Base-by-base conservation (phyloP, 1,140 invertebrate genomes). In the Triops cancriformis region DNA sequence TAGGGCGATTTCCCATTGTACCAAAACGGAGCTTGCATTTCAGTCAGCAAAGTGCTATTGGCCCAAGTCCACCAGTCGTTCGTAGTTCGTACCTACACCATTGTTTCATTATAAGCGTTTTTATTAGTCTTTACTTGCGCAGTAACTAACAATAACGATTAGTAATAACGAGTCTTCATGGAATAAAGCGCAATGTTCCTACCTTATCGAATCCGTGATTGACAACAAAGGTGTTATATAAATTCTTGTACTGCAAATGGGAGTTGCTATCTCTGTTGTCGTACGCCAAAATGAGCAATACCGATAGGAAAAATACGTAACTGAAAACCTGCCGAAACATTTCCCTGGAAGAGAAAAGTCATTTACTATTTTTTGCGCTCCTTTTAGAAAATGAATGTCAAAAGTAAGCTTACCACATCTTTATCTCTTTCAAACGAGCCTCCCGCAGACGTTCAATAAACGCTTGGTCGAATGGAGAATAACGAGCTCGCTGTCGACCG, bases 261-360 rank as follows among this genome's bases (percentile, higher is more conserved):
- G 84, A 82, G 78, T 84, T 80, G 11, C 84, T 80, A 81, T 85
- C 85, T 76, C 86, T 80, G 81, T 86, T 85, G 23, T 83, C 81
- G 81, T 87, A 86, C 81, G 84, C 84, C 73, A 87, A 81, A 26
- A 87, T 82, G 74, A 87, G 83, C 4, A 88, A 82, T 18, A 88
- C 83, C 83, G 84, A 86, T 23, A 88, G 80, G 83, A 88, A 88
- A 79, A 88, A 82, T 0, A 84, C 76, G 80, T 87, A 88, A 45
- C 86, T 83, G 18, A 85, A 73, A 5, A 86, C 85, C 78, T 87
- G 85, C 80, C 84, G 84, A 1, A 87, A 74, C 18, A 87, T 83
- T n/a, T 76, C 27, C 74, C 74, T 76, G 11, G 9, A 51, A 42
- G 10, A 45, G 79, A 45, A 73, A 64, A 23, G 42, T 10, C 2